These are phyloP conservation scores for Parapsyche elsis DNA, from an alignment of 1,140 invertebrate species.

Conservation along the genomic window DNA sequence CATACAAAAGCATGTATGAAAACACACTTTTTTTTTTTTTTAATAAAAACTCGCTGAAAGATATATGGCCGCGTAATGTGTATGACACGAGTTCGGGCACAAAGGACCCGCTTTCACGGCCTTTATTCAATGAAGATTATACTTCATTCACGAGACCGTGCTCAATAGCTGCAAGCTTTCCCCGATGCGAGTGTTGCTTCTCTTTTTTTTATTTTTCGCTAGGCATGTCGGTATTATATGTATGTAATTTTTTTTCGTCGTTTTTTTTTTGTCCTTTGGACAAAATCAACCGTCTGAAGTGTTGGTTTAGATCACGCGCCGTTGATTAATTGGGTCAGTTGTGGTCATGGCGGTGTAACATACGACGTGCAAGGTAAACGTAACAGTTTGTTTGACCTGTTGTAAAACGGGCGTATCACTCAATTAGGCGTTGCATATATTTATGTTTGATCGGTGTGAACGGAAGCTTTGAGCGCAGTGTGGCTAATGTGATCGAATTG, in stretches of 20 bases:
- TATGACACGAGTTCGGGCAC: background rate
- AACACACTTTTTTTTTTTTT: background rate
- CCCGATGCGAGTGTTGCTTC: background rate
- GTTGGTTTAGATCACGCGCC: background rate
- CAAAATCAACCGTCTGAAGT: background rate
- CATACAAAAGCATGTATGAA: background rate
- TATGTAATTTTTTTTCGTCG: background rate
- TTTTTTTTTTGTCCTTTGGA: too few species aligned
- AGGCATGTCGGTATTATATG: background rate
- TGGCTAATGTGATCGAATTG: too few species aligned
- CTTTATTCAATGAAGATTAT: constrained; percentile 9
- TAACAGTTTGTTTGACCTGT: too few species aligned
- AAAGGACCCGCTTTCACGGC: background rate
- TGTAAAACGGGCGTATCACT: too few species aligned
- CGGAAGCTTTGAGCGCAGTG: too few species aligned
- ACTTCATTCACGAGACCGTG: constrained; percentile 3
- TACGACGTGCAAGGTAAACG: background rate
- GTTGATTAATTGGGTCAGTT: constrained; percentile 23
- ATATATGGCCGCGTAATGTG: background rate
- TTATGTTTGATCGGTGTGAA: too few species aligned
- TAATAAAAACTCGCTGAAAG: background rate
- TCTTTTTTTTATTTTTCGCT: background rate
- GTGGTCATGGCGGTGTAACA: background rate
- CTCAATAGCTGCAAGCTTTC: background rate
- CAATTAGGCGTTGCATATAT: too few species aligned